These are phyloP conservation scores for Torymus tubicola DNA, from an alignment of 2,888 invertebrate species.

Conservation along the genomic window DNA sequence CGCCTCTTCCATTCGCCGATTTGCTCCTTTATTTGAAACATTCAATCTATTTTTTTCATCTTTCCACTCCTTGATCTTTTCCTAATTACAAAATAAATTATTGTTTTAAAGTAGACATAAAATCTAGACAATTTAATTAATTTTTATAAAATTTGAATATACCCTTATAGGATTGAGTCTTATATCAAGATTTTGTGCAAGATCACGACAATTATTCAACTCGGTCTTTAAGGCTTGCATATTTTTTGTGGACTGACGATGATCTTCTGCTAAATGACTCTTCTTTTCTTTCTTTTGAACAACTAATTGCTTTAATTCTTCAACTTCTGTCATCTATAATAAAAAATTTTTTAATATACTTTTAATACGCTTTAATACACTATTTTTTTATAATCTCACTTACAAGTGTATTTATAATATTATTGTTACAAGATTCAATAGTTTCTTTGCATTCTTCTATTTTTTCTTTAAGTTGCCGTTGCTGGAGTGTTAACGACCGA, in stretches of 20 bases:
- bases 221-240: conserved; percentile 74
- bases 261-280: conserved; percentile 68
- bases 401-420: conserved; percentile 65
- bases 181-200: conserved; percentile 61
- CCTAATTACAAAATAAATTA: conserved; percentile 61
- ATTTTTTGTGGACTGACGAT: conserved; percentile 72
- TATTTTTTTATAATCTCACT: conserved; percentile 59
- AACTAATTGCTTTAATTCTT: conserved; percentile 71
- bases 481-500: conserved; percentile 57
- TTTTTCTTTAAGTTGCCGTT: conserved; percentile 60
- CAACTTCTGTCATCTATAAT: conserved; percentile 73
- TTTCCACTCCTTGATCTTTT: conserved; percentile 76
- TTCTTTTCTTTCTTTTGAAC: conserved; percentile 63
- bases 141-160: background rate
- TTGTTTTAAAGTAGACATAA: background rate
- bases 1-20: conserved; percentile 58
- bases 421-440: conserved; percentile 60
- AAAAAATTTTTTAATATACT: conserved; percentile 24
- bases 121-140: background rate
- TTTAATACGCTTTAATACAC: background rate
- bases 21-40: conserved; percentile 58
- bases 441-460: conserved; percentile 67
- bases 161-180: conserved; percentile 66
- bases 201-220: conserved; percentile 62
- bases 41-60: conserved; percentile 71